phyloP scores from a whole-genome alignment of 2,797 vertebrate genomes.

The Triplophysa bombifrons region DNA sequence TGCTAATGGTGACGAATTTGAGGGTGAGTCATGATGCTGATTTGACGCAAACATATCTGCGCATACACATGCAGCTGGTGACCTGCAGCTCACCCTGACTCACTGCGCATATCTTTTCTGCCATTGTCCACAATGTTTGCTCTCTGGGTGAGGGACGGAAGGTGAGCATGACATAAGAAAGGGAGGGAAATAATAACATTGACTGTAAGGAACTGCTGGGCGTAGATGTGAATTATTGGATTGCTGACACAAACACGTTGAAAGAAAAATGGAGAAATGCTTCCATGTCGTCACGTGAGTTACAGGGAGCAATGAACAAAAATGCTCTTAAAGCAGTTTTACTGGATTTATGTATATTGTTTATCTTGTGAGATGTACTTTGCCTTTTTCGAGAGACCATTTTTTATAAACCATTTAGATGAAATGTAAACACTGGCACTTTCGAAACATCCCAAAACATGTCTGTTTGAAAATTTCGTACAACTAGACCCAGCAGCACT shows the following conservation, averaged over 20 bases:
- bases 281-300: not conserved
- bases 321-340: not conserved
- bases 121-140: conserved; percentile 52
- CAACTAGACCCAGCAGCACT: not conserved
- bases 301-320: not conserved
- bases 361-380: not conserved
- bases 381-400: not conserved
- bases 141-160: conserved; percentile 49
- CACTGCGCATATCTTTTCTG: conserved; percentile 32
- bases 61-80: conserved; percentile 12
- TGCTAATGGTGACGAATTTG: conserved; percentile 41
- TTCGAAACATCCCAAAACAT: not conserved
- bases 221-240: not conserved
- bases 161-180: conserved; percentile 36
- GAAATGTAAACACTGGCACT: not conserved
- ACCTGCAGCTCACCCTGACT: conserved; percentile 40
- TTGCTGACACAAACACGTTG: not conserved
- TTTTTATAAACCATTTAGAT: not conserved
- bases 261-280: not conserved
- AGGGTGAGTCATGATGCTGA: conserved; percentile 33
- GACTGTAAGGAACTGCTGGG: not conserved
- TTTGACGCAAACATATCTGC: not conserved
- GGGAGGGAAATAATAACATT: conserved; percentile 26
- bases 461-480: not conserved
- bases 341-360: not conserved